Evolutionary conservation across 2,797 vertebrate species (phyloP).

Genomic region (Oryzias dopingdopingensis): DNA sequence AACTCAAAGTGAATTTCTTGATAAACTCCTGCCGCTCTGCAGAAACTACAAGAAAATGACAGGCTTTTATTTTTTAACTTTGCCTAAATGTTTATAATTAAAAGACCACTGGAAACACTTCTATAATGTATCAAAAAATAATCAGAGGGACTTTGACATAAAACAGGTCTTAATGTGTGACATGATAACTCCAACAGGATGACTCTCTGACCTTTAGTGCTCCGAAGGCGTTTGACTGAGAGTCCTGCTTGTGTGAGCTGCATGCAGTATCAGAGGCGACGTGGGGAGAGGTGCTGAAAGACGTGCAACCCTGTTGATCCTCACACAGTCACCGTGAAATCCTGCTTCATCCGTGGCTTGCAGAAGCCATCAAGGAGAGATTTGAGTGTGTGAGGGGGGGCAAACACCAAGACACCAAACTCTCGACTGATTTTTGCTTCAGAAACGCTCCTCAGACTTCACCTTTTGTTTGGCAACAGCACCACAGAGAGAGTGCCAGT

Average conservation of each 20-base stretch:
- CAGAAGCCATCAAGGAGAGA: slow-evolving; percentile 22
- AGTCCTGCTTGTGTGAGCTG: slow-evolving; percentile 16
- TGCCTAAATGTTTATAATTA: no score
- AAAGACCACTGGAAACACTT: no score
- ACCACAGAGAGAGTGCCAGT: slow-evolving; percentile 39
- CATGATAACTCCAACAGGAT: slow-evolving; percentile 14
- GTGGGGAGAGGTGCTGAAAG: slow-evolving; percentile 21
- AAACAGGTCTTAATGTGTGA: slow-evolving; percentile 19
- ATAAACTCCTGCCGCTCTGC: no score
- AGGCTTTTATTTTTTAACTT: no score
- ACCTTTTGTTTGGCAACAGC: slow-evolving; percentile 34
- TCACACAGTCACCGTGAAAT: slow-evolving; percentile 61
- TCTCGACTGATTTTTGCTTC: slow-evolving; percentile 20
- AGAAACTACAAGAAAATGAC: no score
- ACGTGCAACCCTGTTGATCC: slow-evolving; percentile 60
- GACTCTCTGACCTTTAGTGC: slow-evolving; percentile 43
- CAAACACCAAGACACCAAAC: slow-evolving; percentile 10
- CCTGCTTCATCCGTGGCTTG: slow-evolving; percentile 55
- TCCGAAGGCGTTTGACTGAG: slow-evolving; percentile 35
- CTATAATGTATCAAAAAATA: no score
- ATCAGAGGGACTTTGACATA: neutral
- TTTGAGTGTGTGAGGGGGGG: neutral
- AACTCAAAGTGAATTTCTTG: no score
- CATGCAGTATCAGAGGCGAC: slow-evolving; percentile 32
- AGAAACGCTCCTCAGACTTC: slow-evolving; percentile 33